A percentile compares a stretch with the other conserved stretches of the same genome.
Conservation (phyloP, 2,797 vertebrate genomes). For the Tragelaphus eurycerus region DNA sequence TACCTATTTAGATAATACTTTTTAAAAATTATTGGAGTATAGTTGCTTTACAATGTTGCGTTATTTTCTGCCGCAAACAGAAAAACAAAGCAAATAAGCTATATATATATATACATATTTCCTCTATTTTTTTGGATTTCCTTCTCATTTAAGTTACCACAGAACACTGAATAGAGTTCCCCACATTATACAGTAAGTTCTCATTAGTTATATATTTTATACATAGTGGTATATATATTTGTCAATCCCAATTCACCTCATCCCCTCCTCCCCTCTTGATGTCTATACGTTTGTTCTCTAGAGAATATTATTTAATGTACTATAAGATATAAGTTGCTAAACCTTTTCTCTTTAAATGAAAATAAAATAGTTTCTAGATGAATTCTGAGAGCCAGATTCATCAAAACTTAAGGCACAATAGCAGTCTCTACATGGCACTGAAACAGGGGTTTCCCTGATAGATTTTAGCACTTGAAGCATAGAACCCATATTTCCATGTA, state of each 20-base stretch:
- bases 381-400: neutral
- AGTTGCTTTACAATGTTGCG: neutral
- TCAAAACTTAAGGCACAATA: neutral
- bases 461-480: neutral
- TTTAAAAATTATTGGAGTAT: neutral
- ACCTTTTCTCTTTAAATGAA: slow-evolving; percentile 12
- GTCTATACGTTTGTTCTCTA: neutral
- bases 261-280: neutral
- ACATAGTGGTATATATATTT: neutral
- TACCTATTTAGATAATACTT: neutral
- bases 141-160: neutral
- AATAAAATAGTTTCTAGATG: neutral
- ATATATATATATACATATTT: neutral
- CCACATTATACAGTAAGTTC: neutral
- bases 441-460: neutral
- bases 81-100: neutral
- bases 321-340: neutral
- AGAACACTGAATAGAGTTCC: neutral
- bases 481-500: neutral
- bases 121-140: neutral
- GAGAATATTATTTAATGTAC: neutral
- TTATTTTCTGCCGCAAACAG: neutral
- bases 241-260: neutral
- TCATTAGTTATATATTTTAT: neutral
- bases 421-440: neutral